These are phyloP conservation scores for Cataglyphis altisquamis DNA, from an alignment of 2,888 invertebrate genomes.

Conservation along the genomic window DNA sequence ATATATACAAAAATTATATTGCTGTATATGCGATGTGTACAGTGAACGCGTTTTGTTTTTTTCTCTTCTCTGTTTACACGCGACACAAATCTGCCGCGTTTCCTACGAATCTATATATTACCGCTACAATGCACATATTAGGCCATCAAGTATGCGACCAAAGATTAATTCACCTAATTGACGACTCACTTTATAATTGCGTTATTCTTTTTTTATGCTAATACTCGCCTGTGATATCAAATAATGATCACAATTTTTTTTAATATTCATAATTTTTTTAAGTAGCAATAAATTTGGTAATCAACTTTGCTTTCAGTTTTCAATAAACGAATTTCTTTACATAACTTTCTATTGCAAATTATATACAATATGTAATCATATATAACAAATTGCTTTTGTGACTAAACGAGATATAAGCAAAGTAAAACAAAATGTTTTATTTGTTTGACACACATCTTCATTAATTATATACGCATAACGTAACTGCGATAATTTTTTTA, in stretches of 20 bases:
- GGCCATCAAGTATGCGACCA: conserved; percentile 49
- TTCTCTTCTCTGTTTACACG: background rate
- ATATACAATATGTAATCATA: background rate
- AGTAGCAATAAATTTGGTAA: background rate
- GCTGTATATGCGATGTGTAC: background rate
- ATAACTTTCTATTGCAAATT: background rate
- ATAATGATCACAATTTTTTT: background rate
- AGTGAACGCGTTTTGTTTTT: background rate
- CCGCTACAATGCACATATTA: background rate
- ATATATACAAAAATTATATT: background rate
- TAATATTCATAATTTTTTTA: background rate
- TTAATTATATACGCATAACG: background rate
- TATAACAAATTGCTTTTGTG: background rate
- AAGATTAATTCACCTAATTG: conserved; percentile 59
- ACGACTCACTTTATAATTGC: background rate
- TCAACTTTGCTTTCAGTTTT: background rate
- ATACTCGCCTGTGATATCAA: background rate
- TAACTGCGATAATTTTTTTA: background rate
- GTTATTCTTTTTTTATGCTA: background rate
- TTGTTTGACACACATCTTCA: conserved; percentile 21
- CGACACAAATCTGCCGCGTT: conserved; percentile 16
- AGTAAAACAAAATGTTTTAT: conserved; percentile 18
- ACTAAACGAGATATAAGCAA: background rate
- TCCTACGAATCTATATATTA: background rate
- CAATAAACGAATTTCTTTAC: background rate